phyloP scores from a whole-genome alignment of 2,888 invertebrate genomes.

The Xylocampa areola region DNA sequence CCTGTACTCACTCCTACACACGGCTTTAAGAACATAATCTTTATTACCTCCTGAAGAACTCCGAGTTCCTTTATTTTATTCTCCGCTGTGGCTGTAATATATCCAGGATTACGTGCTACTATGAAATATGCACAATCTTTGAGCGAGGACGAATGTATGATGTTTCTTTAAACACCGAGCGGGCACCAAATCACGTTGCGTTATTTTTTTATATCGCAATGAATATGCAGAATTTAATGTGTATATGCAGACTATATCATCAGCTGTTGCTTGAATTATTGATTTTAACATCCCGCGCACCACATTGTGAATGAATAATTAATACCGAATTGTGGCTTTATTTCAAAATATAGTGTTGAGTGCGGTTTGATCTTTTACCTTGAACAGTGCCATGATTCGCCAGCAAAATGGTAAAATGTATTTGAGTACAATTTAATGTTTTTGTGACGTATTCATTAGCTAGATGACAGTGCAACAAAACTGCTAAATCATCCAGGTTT shows the following conservation, averaged over 20 bases:
- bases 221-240: slow-evolving; percentile 56
- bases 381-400: slow-evolving; percentile 27
- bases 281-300: slow-evolving; percentile 58
- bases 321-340: slow-evolving; percentile 58
- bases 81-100: slow-evolving; percentile 69
- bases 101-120: slow-evolving; percentile 67
- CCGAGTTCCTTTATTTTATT: slow-evolving; percentile 77
- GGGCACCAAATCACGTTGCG: slow-evolving; percentile 59
- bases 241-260: slow-evolving; percentile 47
- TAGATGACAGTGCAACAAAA: slow-evolving; percentile 66
- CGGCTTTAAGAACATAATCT: slow-evolving; percentile 81
- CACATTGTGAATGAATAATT: slow-evolving; percentile 65
- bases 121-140: slow-evolving; percentile 72
- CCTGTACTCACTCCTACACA: slow-evolving; percentile 66
- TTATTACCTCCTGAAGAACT: slow-evolving; percentile 75
- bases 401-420: slow-evolving; percentile 31
- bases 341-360: slow-evolving; percentile 52
- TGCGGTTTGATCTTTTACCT: slow-evolving; percentile 55
- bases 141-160: slow-evolving; percentile 64
- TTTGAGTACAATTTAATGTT: slow-evolving; percentile 52
- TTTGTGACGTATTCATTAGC: slow-evolving; percentile 69
- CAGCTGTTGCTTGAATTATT: slow-evolving; percentile 66
- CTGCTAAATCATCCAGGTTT: slow-evolving; percentile 66
- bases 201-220: slow-evolving; percentile 51
- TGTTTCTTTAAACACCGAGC: slow-evolving; percentile 61